These are phyloP conservation scores for Cyclargus thomasi DNA, from an alignment of 1,140 invertebrate species.

Conservation along the genomic window DNA sequence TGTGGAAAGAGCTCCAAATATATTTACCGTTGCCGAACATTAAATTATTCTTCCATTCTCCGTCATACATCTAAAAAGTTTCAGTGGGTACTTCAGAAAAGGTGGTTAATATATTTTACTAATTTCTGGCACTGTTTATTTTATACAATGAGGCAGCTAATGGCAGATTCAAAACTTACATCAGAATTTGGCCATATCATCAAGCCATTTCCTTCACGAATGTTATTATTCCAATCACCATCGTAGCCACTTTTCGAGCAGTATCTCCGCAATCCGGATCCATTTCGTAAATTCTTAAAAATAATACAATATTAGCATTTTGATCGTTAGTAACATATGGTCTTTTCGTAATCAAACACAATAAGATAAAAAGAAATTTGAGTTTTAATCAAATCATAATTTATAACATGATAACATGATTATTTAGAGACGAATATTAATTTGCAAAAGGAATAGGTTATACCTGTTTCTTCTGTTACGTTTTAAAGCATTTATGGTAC, in stretches of 20 bases:
- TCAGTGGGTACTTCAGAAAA: neutral
- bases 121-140: too few species aligned
- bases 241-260: conserved; percentile 66
- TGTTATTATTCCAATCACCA: conserved; percentile 73
- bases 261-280: conserved; percentile 71
- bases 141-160: too few species aligned
- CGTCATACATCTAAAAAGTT: conserved; percentile 67
- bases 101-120: too few species aligned
- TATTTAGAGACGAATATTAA: too few species aligned
- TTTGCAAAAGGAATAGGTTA: too few species aligned
- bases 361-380: neutral
- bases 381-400: too few species aligned
- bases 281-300: conserved; percentile 66
- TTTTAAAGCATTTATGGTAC: conserved; percentile 19
- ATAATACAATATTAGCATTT: neutral
- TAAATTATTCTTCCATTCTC: conserved; percentile 75
- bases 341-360: conserved; percentile 29
- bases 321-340: too few species aligned
- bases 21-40: conserved; percentile 76
- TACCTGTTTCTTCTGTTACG: neutral
- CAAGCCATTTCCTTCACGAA: conserved; percentile 72
- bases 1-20: conserved; percentile 73
- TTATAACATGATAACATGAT: too few species aligned
- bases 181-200: conserved; percentile 76
- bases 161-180: conserved; percentile 52